Conservation (phyloP, 2,888 invertebrate genomes). For the Limnephilus marmoratus region DNA sequence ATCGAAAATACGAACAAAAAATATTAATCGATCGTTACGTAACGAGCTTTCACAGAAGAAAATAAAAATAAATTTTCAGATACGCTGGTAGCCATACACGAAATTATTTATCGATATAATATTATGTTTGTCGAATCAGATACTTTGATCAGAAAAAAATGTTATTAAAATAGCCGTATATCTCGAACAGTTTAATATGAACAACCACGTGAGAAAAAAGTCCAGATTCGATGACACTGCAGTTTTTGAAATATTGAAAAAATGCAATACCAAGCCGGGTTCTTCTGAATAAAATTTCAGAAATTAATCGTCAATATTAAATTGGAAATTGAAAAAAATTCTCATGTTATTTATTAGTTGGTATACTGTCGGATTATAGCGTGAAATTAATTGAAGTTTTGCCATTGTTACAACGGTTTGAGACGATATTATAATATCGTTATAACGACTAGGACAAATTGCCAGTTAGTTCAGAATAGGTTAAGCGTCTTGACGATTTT, state of each 20-base stretch:
- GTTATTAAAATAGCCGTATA: not conserved
- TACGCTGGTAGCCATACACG: not conserved
- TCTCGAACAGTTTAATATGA: conserved; percentile 3
- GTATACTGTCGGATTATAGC: conserved; percentile 58
- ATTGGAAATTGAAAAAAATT: conserved; percentile 55
- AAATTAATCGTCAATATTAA: conserved; percentile 63
- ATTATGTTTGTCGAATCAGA: not conserved
- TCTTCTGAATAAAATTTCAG: conserved; percentile 59
- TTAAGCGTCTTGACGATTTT: not conserved
- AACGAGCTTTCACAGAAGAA: not conserved
- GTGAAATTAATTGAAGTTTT: conserved; percentile 64
- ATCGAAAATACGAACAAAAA: not conserved
- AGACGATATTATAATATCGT: conserved; percentile 47
- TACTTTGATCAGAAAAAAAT: not conserved
- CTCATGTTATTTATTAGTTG: conserved; percentile 59
- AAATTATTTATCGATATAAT: not conserved
- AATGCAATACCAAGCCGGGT: conserved; percentile 43
- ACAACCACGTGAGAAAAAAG: conserved; percentile 49
- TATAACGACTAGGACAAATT: not conserved
- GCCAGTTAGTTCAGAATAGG: not conserved
- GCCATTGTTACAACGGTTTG: conserved; percentile 51
- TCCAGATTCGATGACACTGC: conserved; percentile 60
- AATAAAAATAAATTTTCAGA: not conserved
- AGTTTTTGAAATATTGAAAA: conserved; percentile 54
- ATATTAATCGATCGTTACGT: not conserved